A percentile compares a stretch with the other conserved stretches of the same genome.
These are phyloP conservation scores for Phocoena sinus DNA, from an alignment of 2,113 vertebrate genomes.

Conservation along the genomic window DNA sequence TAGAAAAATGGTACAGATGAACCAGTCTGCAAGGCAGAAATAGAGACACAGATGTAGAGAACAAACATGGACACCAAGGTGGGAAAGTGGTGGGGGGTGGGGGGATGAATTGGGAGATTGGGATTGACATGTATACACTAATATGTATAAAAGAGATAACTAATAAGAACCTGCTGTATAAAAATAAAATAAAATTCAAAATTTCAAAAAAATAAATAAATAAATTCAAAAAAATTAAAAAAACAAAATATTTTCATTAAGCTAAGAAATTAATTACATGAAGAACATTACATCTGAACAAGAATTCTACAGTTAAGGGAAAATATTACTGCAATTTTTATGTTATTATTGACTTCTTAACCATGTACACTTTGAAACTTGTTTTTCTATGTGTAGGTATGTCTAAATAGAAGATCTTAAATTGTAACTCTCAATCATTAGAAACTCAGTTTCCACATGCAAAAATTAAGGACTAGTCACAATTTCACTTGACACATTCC, in stretches of 20 bases:
- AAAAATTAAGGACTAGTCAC: background rate
- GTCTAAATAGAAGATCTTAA: background rate
- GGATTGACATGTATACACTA: too few species aligned
- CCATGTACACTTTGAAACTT: background rate
- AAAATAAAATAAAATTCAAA: too few species aligned
- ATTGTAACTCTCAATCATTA: background rate
- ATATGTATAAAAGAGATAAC: too few species aligned
- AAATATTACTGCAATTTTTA: background rate
- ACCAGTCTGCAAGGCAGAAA: too few species aligned
- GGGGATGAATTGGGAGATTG: too few species aligned
- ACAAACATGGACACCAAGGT: too few species aligned
- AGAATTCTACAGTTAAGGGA: background rate
- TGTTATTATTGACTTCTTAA: background rate
- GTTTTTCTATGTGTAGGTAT: background rate
- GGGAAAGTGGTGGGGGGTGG: too few species aligned
- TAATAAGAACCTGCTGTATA: too few species aligned
- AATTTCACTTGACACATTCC: background rate
- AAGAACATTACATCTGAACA: background rate
- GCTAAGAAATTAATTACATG: background rate
- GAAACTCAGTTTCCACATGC: background rate
- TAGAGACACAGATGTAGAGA: too few species aligned
- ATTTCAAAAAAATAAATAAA: too few species aligned
- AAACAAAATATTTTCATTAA: background rate
- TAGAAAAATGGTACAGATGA: too few species aligned
- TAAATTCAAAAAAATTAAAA: too few species aligned